These are phyloP conservation scores for Neosilurus mollespiculum DNA, from an alignment of 2,797 vertebrate species.

Conservation along the genomic window DNA sequence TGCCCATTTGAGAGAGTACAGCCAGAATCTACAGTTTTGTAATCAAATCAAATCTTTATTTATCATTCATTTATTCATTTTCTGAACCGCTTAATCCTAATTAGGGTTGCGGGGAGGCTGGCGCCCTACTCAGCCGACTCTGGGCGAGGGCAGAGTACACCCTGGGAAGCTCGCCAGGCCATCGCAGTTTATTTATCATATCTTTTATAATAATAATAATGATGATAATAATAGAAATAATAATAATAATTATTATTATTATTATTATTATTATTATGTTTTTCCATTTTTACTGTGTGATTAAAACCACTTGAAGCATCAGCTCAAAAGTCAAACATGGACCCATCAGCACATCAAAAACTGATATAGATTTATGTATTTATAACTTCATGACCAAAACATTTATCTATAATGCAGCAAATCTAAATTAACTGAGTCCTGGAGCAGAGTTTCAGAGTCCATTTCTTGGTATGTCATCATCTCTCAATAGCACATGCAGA, in stretches of 20 bases:
- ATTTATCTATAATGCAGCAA: conserved; percentile 26
- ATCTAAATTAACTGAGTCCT: conserved; percentile 22
- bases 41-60: background rate
- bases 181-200: too few relatives aligned
- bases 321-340: conserved; percentile 29
- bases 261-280: background rate
- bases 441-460: background rate
- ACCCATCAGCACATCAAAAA: background rate
- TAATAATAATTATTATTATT: too few relatives aligned
- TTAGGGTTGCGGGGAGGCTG: too few relatives aligned
- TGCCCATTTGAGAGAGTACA: background rate
- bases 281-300: conserved; percentile 23
- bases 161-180: too few relatives aligned
- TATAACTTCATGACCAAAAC: conserved; percentile 10
- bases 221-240: too few relatives aligned
- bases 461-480: conserved; percentile 24
- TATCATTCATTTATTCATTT: background rate
- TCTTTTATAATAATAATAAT: too few relatives aligned
- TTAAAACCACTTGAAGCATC: conserved; percentile 14
- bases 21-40: background rate
- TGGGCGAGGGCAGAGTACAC: too few relatives aligned
- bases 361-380: conserved; percentile 38
- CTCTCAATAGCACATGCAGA: background rate
- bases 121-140: too few relatives aligned
- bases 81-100: too few relatives aligned